Conservation (phyloP, 2,888 invertebrate species). For the Leptura quadrifasciata region DNA sequence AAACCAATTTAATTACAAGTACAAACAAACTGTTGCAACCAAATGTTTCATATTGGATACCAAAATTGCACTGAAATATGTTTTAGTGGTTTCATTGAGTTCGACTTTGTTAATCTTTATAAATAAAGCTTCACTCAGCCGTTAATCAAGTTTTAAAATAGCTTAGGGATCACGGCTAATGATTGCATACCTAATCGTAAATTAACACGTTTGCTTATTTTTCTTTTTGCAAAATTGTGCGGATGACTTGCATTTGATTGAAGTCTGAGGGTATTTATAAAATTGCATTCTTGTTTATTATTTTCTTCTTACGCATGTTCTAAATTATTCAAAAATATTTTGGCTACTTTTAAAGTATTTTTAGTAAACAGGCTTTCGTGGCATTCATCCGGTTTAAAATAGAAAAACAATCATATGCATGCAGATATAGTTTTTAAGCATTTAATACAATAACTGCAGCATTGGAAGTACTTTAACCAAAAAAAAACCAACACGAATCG, state of each 20-base stretch:
- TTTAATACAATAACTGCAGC: no score
- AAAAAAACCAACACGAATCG: no score
- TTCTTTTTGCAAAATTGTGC: conserved; percentile 19
- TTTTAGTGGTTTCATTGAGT: background rate
- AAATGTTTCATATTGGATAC: background rate
- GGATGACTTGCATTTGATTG: conserved; percentile 13
- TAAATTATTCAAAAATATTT: background rate
- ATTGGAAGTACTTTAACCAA: no score
- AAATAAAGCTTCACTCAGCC: background rate
- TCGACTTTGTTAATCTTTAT: conserved; percentile 17
- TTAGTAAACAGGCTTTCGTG: background rate
- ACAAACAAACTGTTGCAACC: conserved; percentile 2
- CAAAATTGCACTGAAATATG: conserved; percentile 8
- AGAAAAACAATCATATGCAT: no score
- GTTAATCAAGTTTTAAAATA: conserved; percentile 22
- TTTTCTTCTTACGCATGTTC: background rate
- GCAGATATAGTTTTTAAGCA: no score
- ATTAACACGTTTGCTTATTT: background rate
- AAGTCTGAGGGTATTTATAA: background rate
- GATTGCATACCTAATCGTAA: background rate
- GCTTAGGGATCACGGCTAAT: background rate
- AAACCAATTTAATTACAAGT: conserved; percentile 10
- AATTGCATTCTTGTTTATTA: background rate
- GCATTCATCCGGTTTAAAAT: no score
- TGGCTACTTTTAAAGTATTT: background rate